phyloP scores from a whole-genome alignment of 2,113 vertebrate genomes.

The Protomyctophum bolini region DNA sequence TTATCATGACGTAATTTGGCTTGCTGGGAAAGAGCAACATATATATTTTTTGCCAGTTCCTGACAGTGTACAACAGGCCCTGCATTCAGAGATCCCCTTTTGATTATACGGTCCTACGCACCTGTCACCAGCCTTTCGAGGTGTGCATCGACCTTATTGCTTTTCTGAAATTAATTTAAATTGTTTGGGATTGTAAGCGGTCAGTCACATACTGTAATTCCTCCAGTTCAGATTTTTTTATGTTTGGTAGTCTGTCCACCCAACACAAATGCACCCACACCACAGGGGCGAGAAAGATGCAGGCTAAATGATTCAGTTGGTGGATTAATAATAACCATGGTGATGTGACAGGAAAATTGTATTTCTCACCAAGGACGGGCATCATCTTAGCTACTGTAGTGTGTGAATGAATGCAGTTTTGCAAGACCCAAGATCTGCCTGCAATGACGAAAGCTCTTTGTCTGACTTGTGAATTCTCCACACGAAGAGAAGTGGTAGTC shows the following conservation, averaged over 20 bases:
- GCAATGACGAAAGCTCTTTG: not conserved
- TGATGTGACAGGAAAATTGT: slow-evolving; percentile 33
- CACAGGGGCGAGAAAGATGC: not conserved
- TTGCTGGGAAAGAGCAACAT: too few species aligned
- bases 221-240: not conserved
- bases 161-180: not conserved
- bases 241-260: not conserved
- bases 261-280: slow-evolving; percentile 5
- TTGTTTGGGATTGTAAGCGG: not conserved
- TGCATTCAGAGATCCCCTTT: too few species aligned
- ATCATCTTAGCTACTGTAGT: slow-evolving; percentile 11
- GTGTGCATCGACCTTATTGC: not conserved
- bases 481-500: too few species aligned
- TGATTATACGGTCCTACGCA: too few species aligned
- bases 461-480: not conserved
- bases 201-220: not conserved
- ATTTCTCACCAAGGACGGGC: slow-evolving; percentile 7
- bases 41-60: too few species aligned
- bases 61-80: too few species aligned
- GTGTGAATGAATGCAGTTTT: not conserved
- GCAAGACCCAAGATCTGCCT: not conserved
- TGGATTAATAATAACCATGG: slow-evolving; percentile 53
- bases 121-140: too few species aligned
- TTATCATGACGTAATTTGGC: too few species aligned
- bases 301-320: slow-evolving; percentile 32